These are phyloP conservation scores for Drosophila suboccidentalis DNA, from an alignment of 2,888 invertebrate species.

Conservation along the genomic window DNA sequence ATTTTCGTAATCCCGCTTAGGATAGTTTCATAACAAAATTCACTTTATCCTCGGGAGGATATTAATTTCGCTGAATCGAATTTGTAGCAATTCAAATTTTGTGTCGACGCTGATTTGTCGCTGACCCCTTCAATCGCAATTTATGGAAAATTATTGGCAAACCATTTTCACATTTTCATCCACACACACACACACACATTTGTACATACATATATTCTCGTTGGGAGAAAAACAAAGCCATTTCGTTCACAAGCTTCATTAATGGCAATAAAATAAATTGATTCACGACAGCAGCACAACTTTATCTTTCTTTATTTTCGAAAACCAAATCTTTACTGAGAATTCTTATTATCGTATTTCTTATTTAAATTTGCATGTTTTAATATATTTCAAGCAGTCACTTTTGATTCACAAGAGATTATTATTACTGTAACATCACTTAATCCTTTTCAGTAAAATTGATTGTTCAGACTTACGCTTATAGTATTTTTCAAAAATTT, in stretches of 20 bases:
- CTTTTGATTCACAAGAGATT: background rate
- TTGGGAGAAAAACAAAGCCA: constrained; percentile 58
- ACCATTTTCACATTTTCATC: constrained; percentile 55
- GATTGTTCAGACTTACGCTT: too few relatives aligned
- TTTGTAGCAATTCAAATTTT: constrained; percentile 53
- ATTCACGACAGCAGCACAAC: constrained; percentile 26
- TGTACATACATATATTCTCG: constrained; percentile 15
- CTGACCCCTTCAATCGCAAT: constrained; percentile 58
- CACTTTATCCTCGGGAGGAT: constrained; percentile 23
- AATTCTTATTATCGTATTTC: too few relatives aligned
- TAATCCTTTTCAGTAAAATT: too few relatives aligned
- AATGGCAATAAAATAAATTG: constrained; percentile 45
- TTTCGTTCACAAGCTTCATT: constrained; percentile 58
- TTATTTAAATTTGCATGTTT: background rate
- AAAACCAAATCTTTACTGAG: background rate
- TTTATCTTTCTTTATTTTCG: constrained; percentile 6
- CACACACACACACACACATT: constrained; percentile 38
- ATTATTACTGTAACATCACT: background rate
- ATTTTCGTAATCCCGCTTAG: constrained; percentile 17
- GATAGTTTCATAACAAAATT: constrained; percentile 35
- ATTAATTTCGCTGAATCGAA: constrained; percentile 55
- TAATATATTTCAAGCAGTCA: background rate
- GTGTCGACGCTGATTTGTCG: constrained; percentile 34
- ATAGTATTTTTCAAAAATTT: background rate
- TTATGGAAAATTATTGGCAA: constrained; percentile 58